phyloP scores from a whole-genome alignment of 2,888 invertebrate genomes.

The Amiota mariae region DNA sequence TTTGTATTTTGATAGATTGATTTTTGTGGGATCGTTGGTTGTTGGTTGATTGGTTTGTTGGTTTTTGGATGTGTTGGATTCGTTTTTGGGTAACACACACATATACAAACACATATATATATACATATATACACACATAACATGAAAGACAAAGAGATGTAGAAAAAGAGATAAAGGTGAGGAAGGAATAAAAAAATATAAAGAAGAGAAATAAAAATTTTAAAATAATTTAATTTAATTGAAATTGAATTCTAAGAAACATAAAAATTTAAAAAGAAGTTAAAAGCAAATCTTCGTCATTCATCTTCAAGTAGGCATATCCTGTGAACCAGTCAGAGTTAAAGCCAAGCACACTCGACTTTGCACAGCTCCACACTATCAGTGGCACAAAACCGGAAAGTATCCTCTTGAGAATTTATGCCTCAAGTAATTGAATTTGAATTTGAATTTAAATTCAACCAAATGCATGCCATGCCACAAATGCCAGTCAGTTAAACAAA shows the following conservation, averaged over 20 bases:
- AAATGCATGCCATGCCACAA: conserved; percentile 15
- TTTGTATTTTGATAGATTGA: conserved; percentile 15
- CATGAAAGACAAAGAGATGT: background rate
- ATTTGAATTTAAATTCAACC: conserved; percentile 42
- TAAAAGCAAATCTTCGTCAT: too few relatives aligned
- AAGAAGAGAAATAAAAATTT: conserved; percentile 6
- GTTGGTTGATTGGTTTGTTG: conserved; percentile 6
- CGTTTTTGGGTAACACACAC: conserved; percentile 18
- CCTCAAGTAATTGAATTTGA: conserved; percentile 51
- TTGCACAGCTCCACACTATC: conserved; percentile 27
- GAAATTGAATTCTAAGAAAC: conserved; percentile 30
- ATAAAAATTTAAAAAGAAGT: background rate
- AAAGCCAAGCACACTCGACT: too few relatives aligned
- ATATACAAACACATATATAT: conserved; percentile 4
- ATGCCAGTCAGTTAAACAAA: background rate
- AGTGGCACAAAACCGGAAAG: conserved; percentile 43
- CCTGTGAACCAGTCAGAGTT: too few relatives aligned
- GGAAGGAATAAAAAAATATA: background rate
- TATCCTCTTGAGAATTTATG: conserved; percentile 44
- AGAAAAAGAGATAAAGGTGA: background rate
- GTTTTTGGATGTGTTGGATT: conserved; percentile 11
- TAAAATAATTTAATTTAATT: conserved; percentile 1
- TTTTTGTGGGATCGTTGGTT: conserved; percentile 17
- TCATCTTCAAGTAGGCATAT: too few relatives aligned
- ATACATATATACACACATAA: background rate